Percentiles rank a stretch among this genome's conserved stretches.
These are phyloP conservation scores for Microtus oregoni DNA, from an alignment of 2,113 vertebrate genomes.

Conservation along the genomic window DNA sequence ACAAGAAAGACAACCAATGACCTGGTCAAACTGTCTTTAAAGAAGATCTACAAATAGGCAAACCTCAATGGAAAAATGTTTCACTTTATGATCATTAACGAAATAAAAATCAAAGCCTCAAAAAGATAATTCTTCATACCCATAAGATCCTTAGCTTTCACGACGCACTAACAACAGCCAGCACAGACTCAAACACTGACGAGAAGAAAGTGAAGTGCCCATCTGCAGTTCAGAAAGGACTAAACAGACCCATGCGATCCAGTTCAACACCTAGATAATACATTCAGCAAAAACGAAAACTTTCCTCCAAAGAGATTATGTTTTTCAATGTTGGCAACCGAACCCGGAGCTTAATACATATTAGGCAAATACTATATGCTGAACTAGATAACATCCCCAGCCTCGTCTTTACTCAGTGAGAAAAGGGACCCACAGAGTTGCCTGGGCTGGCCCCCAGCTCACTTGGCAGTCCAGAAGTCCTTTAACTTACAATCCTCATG, in stretches of 20 bases:
- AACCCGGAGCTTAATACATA: background rate
- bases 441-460: background rate
- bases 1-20: too few relatives aligned
- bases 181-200: background rate
- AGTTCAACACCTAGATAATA: background rate
- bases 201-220: background rate
- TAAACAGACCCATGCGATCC: too few relatives aligned
- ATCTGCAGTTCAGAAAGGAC: background rate
- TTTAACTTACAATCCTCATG: too few relatives aligned
- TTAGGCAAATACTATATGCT: background rate
- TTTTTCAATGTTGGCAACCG: too few relatives aligned
- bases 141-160: background rate
- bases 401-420: background rate
- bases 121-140: background rate
- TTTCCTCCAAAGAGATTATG: background rate
- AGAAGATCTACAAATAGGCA: background rate
- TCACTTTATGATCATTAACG: background rate
- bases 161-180: background rate
- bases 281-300: background rate
- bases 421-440: background rate
- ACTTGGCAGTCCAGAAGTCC: background rate
- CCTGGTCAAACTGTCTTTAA: background rate
- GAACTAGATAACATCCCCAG: background rate
- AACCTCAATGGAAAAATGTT: background rate
- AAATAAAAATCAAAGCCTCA: background rate